phyloP scores from a whole-genome alignment of 1,140 invertebrate species.

The Zaprionus ghesquierei region DNA sequence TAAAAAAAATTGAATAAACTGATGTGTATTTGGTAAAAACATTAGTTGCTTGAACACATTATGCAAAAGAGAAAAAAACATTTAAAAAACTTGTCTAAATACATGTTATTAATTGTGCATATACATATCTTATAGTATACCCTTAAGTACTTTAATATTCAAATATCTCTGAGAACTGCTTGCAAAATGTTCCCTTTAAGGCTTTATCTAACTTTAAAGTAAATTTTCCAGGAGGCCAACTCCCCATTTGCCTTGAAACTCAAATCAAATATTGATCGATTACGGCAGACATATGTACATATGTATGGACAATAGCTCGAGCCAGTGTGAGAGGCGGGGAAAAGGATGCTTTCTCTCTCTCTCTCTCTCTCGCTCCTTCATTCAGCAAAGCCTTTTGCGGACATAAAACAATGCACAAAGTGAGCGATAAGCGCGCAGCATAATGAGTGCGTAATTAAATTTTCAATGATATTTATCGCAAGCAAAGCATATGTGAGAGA shows the following conservation, averaged over 20 bases:
- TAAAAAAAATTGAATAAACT: no score
- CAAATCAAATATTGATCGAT: constrained; percentile 1
- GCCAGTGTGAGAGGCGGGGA: neutral
- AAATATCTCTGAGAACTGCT: no score
- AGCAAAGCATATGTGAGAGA: no score
- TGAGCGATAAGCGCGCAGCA: constrained; percentile 54
- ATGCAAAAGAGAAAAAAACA: no score
- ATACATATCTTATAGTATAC: no score
- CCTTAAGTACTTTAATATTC: no score
- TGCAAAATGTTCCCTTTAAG: neutral
- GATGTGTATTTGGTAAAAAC: no score
- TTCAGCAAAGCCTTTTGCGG: constrained; percentile 8
- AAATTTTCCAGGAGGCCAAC: neutral
- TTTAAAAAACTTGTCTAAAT: no score
- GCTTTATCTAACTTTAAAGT: neutral
- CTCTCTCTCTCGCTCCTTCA: neutral
- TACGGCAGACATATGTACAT: neutral
- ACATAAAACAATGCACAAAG: constrained; percentile 27
- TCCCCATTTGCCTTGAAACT: neutral
- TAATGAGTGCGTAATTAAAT: constrained; percentile 74
- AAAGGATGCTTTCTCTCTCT: neutral
- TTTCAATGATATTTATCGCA: constrained; percentile 58
- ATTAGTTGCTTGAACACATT: no score
- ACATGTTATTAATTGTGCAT: no score
- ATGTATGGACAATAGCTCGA: neutral